A percentile compares a stretch with the other conserved stretches of the same genome.
These are phyloP conservation scores for Caradrina clavipalpis DNA, from an alignment of 2,888 invertebrate genomes.

Conservation along the genomic window DNA sequence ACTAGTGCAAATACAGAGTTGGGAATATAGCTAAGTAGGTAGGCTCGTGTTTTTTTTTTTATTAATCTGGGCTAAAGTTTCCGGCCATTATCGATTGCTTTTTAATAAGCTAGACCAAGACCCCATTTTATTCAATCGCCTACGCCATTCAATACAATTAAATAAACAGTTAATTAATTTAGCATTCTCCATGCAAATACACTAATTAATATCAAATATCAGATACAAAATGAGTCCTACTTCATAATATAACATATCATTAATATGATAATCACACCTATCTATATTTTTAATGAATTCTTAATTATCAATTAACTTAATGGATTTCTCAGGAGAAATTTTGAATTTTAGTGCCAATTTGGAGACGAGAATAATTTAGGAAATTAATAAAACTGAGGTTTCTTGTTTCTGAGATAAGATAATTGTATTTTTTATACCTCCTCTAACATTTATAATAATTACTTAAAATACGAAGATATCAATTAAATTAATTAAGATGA, in stretches of 20 bases:
- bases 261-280: slow-evolving; percentile 49
- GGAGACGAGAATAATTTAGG: slow-evolving; percentile 26
- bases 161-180: slow-evolving; percentile 57
- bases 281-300: slow-evolving; percentile 50
- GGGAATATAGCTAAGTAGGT: too few relatives aligned
- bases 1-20: too few relatives aligned
- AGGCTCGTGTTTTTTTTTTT: too few relatives aligned
- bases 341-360: slow-evolving; percentile 41
- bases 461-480: slow-evolving; percentile 19
- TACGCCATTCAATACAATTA: slow-evolving; percentile 25
- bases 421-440: not conserved
- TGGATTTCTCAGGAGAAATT: slow-evolving; percentile 41
- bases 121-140: slow-evolving; percentile 16
- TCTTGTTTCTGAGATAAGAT: not conserved
- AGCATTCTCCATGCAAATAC: slow-evolving; percentile 53
- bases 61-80: not conserved
- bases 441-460: slow-evolving; percentile 10
- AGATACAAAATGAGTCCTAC: slow-evolving; percentile 25
- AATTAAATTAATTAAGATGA: slow-evolving; percentile 58
- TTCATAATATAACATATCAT: slow-evolving; percentile 35
- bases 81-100: not conserved
- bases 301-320: slow-evolving; percentile 48
- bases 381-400: slow-evolving; percentile 13
- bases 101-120: not conserved
- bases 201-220: slow-evolving; percentile 52